These are phyloP conservation scores for Apis florea DNA, from an alignment of 1,140 invertebrate genomes.

Conservation along the genomic window DNA sequence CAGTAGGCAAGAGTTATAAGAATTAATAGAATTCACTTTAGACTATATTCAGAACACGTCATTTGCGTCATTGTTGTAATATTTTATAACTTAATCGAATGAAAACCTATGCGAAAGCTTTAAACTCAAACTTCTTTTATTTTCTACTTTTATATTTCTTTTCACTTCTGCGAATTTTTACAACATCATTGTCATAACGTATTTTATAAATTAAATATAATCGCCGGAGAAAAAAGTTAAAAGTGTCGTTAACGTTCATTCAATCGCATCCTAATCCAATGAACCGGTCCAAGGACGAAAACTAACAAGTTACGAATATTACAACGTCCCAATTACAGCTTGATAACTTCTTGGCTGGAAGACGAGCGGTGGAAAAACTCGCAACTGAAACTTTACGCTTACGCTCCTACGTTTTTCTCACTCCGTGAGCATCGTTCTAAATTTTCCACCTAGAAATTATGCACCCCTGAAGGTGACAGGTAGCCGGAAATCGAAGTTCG, in stretches of 20 bases:
- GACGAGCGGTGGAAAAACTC: constrained; percentile 5
- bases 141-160: too few relatives aligned
- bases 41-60: too few relatives aligned
- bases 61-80: too few relatives aligned
- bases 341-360: constrained; percentile 11
- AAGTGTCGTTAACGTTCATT: background rate
- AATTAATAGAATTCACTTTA: too few relatives aligned
- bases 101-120: too few relatives aligned
- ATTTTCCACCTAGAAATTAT: constrained; percentile 57
- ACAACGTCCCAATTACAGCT: constrained; percentile 24
- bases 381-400: constrained; percentile 15
- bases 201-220: too few relatives aligned
- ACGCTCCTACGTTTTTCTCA: constrained; percentile 9
- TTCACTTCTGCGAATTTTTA: too few relatives aligned
- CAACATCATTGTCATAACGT: too few relatives aligned
- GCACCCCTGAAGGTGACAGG: constrained; percentile 26
- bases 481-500: constrained; percentile 37
- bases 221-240: background rate
- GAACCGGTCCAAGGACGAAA: background rate
- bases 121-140: too few relatives aligned
- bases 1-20: too few relatives aligned
- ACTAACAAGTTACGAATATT: background rate
- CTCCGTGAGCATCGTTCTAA: constrained; percentile 20
- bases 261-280: background rate
- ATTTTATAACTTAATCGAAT: too few relatives aligned